Evolutionary conservation across 1,140 invertebrate species (phyloP).

Genomic region (Megalonaias nervosa): DNA sequence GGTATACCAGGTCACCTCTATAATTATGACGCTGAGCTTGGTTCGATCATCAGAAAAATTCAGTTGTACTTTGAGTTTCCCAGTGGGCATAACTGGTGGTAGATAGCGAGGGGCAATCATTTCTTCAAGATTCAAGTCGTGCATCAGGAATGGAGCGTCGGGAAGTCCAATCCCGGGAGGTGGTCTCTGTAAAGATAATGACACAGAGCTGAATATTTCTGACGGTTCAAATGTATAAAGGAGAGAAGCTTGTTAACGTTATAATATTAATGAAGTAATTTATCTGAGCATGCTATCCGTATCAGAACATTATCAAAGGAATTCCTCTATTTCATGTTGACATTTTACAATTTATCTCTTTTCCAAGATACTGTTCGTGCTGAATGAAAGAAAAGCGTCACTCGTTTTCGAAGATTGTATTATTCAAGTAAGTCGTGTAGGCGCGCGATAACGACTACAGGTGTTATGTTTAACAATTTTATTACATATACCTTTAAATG

Average conservation of each 20-base stretch:
- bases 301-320: not conserved
- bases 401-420: too few species aligned
- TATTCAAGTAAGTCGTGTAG: too few species aligned
- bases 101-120: constrained; percentile 58
- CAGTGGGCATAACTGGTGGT: constrained; percentile 59
- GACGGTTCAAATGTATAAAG: not conserved
- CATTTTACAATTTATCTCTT: too few species aligned
- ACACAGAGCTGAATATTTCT: not conserved
- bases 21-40: constrained; percentile 61
- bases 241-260: not conserved
- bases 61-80: constrained; percentile 63
- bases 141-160: constrained; percentile 64
- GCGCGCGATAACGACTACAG: too few species aligned
- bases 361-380: too few species aligned
- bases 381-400: too few species aligned
- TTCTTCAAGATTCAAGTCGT: constrained; percentile 65
- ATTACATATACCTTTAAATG: too few species aligned
- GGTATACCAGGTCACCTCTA: constrained; percentile 49
- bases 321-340: too few species aligned
- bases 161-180: constrained; percentile 58
- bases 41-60: constrained; percentile 55
- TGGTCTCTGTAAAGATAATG: constrained; percentile 3
- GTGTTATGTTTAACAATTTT: too few species aligned
- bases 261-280: not conserved
- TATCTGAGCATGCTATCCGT: not conserved